Evolutionary conservation across 2,888 invertebrate genomes (phyloP).

Genomic region (Alloscopus bannaensis): DNA sequence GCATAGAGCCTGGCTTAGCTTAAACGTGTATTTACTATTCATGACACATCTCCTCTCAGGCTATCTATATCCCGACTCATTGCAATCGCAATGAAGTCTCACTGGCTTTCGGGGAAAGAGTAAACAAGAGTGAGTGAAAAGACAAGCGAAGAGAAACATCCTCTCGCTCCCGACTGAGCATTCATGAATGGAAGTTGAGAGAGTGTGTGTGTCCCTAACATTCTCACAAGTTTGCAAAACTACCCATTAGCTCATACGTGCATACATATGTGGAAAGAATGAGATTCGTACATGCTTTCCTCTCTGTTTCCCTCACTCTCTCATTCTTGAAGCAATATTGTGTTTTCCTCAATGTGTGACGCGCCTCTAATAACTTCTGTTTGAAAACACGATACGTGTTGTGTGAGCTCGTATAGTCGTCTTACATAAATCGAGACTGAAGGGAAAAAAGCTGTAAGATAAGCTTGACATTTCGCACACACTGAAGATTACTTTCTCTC

Average conservation of each 20-base stretch:
- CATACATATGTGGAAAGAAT: too few species aligned
- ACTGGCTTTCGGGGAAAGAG: background rate
- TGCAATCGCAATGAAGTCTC: slow-evolving; percentile 38
- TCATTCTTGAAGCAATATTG: too few species aligned
- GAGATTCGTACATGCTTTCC: too few species aligned
- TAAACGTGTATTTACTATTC: slow-evolving; percentile 43
- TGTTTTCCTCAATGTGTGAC: too few species aligned
- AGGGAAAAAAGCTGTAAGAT: too few species aligned
- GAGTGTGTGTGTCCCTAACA: background rate
- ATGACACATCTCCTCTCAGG: slow-evolving; percentile 36
- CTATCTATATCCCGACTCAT: slow-evolving; percentile 25
- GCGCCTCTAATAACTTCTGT: too few species aligned
- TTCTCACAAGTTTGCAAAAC: too few species aligned
- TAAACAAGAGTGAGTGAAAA: background rate
- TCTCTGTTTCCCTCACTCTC: too few species aligned
- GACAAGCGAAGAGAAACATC: background rate
- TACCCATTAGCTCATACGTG: background rate
- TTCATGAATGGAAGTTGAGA: slow-evolving; percentile 5
- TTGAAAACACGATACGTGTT: too few species aligned
- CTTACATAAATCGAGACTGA: slow-evolving; percentile 10
- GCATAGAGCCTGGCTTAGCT: background rate
- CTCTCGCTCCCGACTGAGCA: too few species aligned
- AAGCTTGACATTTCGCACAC: slow-evolving; percentile 9
- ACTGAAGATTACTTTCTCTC: slow-evolving; percentile 21
- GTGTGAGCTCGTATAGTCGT: too few species aligned